Base-by-base conservation (phyloP, 2,113 vertebrate genomes). In the Corvus hawaiiensis region DNA sequence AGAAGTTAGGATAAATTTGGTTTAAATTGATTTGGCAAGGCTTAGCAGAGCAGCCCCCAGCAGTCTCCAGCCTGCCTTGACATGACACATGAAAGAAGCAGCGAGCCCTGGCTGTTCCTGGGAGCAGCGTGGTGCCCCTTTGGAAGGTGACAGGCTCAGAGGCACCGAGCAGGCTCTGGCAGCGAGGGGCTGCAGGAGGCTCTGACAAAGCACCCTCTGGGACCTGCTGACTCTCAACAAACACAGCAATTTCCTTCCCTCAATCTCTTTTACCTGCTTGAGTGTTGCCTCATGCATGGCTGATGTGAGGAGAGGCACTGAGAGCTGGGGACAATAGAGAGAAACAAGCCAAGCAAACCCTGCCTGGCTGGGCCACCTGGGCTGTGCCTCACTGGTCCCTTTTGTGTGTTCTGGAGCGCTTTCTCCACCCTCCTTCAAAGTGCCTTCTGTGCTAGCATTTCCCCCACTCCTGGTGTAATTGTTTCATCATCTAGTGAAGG, bases 61-160 rank as follows among this genome's bases (percentile, higher is more conserved):
- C 98, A 94, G 91, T 17, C 91, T 80, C 95, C 67, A 97, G 98
- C 97, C 98, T 98, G 98, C 93, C 98, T 98, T 98, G 98, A 99
- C 96, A 58, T 98, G 99, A 99, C 99, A 99, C 98, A 98, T 99
- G 98, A 99, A 99, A 99, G 99, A 37, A 94, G 98, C n/a, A 89
- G 93, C 7, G 79, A 98, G 98, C 98, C 81, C 95, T 88, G 78
- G 92, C 98, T 96, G 98, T 97, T 98, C 97, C 98, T 91, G 98
- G 89, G 96, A 98, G 97, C 98, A 93, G 98, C 97, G 46, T 98
- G 98, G 94, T 95, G 98, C 97, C 96, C 98, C 98, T 97, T 96
- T 90, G 79, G 81, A 96, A 94, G 94, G 84, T 97, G 98, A 94
- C 92, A 84, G 52, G 52, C 98, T 99, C 98, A 98, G 98, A 99